Conservation (phyloP, 2,113 vertebrate species). For the Carassius carassius region DNA sequence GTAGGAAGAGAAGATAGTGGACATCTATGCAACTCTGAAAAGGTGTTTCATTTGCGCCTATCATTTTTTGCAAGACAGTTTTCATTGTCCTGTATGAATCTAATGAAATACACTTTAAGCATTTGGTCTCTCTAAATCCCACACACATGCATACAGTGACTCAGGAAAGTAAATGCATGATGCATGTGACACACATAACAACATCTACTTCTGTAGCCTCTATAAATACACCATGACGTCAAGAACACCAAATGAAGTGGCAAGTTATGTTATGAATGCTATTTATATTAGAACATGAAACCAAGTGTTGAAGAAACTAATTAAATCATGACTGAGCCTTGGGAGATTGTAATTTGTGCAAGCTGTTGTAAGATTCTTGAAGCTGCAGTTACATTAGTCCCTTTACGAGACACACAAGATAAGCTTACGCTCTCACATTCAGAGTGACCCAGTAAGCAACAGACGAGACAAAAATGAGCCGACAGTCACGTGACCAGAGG, state of each 20-base stretch:
- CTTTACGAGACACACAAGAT: conserved; percentile 44
- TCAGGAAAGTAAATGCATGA: background rate
- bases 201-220: background rate
- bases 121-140: no score
- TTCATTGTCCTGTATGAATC: no score
- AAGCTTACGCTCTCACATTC: conserved; percentile 30
- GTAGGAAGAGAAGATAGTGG: no score
- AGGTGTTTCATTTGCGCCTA: no score
- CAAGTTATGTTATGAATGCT: conserved; percentile 13
- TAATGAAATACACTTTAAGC: no score
- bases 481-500: background rate
- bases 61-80: no score
- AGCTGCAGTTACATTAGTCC: conserved; percentile 52
- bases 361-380: conserved; percentile 19
- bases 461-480: no score
- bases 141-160: no score
- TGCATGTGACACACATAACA: background rate
- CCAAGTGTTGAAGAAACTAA: background rate
- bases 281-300: conserved; percentile 7
- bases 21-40: no score
- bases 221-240: conserved; percentile 34
- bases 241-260: background rate
- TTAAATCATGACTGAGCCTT: conserved; percentile 36
- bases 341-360: conserved; percentile 4
- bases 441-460: conserved; percentile 20